These are phyloP conservation scores for Diplazon laetatorius DNA, from an alignment of 2,888 invertebrate species.

Conservation along the genomic window DNA sequence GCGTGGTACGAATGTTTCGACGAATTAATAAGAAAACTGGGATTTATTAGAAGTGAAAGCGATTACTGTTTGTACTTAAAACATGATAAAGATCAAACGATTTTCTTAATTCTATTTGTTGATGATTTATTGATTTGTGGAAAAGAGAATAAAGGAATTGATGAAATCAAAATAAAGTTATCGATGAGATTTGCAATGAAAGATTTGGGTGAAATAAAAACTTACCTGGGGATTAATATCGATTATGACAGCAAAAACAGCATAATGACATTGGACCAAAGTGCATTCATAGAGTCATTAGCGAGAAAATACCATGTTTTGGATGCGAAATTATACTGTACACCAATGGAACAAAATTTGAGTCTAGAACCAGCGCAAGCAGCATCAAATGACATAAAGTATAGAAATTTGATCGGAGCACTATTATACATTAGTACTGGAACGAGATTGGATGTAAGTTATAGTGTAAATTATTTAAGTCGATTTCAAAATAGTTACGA, in stretches of 20 bases:
- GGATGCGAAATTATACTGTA: constrained; percentile 68
- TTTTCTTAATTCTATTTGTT: constrained; percentile 17
- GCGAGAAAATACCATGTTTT: constrained; percentile 67
- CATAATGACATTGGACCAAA: constrained; percentile 13
- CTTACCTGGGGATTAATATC: constrained; percentile 21
- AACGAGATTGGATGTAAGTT: constrained; percentile 75
- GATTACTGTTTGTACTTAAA: constrained; percentile 9
- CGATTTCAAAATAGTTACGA: constrained; percentile 76
- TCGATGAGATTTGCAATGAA: constrained; percentile 11
- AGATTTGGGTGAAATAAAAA: constrained; percentile 3
- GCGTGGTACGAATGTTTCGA: constrained; percentile 31
- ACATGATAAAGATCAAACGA: constrained; percentile 2
- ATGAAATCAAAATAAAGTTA: too few species aligned
- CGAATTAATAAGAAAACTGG: neutral
- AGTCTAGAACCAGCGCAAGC: constrained; percentile 25
- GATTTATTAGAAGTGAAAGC: constrained; percentile 12
- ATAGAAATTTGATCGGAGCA: constrained; percentile 67
- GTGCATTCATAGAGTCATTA: constrained; percentile 67
- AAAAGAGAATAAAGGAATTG: too few species aligned
- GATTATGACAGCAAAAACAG: neutral
- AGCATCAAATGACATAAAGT: constrained; percentile 65
- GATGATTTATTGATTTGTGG: constrained; percentile 1
- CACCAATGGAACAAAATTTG: constrained; percentile 74
- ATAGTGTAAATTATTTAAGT: constrained; percentile 76
- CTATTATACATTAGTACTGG: constrained; percentile 73